Conservation (phyloP, 2,113 vertebrate genomes). For the Erythrolamprus reginae region DNA sequence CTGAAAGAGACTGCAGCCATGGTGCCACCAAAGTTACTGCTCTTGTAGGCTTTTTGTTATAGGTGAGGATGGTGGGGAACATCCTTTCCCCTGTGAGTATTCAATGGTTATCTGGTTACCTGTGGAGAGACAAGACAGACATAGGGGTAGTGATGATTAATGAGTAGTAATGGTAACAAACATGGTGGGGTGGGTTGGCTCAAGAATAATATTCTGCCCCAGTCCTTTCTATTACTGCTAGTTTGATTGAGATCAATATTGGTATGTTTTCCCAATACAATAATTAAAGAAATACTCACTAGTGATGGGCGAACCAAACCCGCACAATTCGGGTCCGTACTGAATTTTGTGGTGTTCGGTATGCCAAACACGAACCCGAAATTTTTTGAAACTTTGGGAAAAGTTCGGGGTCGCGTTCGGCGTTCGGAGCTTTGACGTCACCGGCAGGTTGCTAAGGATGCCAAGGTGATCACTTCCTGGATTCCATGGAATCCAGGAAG, state of each 20-base stretch:
- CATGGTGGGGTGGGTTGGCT: background rate
- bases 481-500: no score
- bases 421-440: no score
- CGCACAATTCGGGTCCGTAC: no score
- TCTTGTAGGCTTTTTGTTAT: background rate
- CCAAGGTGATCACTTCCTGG: no score
- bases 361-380: no score
- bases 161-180: background rate
- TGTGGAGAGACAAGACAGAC: slow-evolving; percentile 13
- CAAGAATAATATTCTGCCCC: background rate
- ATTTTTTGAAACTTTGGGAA: no score
- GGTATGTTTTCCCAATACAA: background rate
- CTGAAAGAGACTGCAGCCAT: background rate
- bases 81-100: background rate
- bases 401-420: no score
- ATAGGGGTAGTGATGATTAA: background rate
- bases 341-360: no score
- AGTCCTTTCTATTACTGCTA: background rate
- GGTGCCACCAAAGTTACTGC: background rate
- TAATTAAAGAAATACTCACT: background rate
- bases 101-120: slow-evolving; percentile 1
- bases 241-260: background rate
- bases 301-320: no score
- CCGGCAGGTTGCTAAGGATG: no score
- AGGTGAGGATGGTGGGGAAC: background rate